A percentile compares a stretch with the other conserved stretches of the same genome.
Conservation (phyloP, 2,888 invertebrate genomes). For the Ptilodon capucinus region DNA sequence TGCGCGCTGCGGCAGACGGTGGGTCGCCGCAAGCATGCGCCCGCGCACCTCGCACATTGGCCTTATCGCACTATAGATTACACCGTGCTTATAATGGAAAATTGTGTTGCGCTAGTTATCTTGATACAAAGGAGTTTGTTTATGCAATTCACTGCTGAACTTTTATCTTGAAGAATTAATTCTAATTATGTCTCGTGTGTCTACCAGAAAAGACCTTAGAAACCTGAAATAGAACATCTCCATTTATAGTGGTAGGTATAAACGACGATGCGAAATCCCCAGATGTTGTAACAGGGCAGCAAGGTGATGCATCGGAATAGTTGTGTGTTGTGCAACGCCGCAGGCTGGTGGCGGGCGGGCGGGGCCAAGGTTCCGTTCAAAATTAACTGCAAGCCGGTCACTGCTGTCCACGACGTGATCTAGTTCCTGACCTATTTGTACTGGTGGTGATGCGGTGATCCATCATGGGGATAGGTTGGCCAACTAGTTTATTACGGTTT, state of each 20-base stretch:
- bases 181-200: too few species aligned
- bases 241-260: conserved; percentile 14
- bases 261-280: conserved; percentile 10
- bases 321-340: conserved; percentile 56
- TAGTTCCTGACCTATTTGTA: neutral
- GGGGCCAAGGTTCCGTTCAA: conserved; percentile 49
- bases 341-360: conserved; percentile 32
- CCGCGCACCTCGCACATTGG: conserved; percentile 16
- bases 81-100: conserved; percentile 4
- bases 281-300: conserved; percentile 37
- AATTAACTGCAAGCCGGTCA: conserved; percentile 41
- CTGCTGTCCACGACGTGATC: conserved; percentile 4
- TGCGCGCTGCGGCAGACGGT: conserved; percentile 35
- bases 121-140: neutral
- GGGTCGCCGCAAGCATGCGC: conserved; percentile 36
- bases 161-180: too few species aligned
- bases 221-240: neutral
- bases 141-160: too few species aligned
- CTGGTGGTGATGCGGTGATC: neutral
- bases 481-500: neutral
- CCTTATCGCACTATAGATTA: conserved; percentile 18
- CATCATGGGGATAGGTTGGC: neutral
- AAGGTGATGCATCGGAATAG: conserved; percentile 65
- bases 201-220: neutral
- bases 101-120: neutral